Evolutionary conservation across 2,888 invertebrate genomes (phyloP), one percentile per base, ranked within the genome.

Genomic region (Neoascia interrupta): DNA sequence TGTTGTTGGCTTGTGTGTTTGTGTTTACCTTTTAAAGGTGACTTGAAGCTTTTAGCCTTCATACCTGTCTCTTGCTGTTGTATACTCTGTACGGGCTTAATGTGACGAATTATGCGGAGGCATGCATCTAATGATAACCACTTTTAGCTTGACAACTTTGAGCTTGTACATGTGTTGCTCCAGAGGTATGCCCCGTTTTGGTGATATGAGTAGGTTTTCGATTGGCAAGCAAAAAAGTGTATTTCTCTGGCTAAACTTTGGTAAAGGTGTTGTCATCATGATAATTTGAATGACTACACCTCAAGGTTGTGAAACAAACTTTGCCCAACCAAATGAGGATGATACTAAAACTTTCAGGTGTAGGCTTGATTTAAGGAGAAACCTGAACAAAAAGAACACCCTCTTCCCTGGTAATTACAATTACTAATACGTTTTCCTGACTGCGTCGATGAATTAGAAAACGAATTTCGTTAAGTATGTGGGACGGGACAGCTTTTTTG

Each of bases 351-450:
- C 3, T 16, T 43, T 37, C 18, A 19, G 47, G 53, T 72, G 76
- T 76, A 60, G 76, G 76, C 54, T 76, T 47, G 41, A 36, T 21
- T 76, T 76, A 76, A 76, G 76, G 76, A 47, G 76, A 76, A 72
- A 75, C 61, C 51, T 51, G 49, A 21, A 37, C 13, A 21, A 36
- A 70, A n/a, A n/a, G n/a, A n/a, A 49, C 58, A 41, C 39, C 64
- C 60, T 53, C 37, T 37, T 34, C n/a, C 51, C 16, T 47, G 49
- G 19, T 11, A 69, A 69, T 47, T 56, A 51, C 56, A 58, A 73
- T 37, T 66, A 45, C 31, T 31, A 8, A 28, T 58, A 36, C 36
- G 41, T 41, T 64, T 56, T n/a, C 41, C 49, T 21, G 39, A 28
- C 6, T 15, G 26, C 16, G 34, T 39, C 47, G 28, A 18, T 60